Conservation (phyloP, 2,797 vertebrate species). For the Alauda arvensis region DNA sequence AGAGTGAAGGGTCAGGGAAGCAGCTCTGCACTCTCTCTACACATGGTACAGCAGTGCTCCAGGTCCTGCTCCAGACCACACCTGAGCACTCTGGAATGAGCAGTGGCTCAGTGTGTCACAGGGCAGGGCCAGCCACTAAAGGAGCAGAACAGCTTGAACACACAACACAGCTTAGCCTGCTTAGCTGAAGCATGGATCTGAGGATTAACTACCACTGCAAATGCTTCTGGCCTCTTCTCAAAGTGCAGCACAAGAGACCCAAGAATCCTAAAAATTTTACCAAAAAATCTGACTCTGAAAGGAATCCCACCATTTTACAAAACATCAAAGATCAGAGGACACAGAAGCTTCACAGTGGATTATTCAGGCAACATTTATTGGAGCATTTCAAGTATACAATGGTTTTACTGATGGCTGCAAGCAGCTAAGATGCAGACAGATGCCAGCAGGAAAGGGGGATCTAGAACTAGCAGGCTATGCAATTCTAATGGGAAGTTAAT, state of each 20-base stretch:
- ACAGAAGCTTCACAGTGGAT: slow-evolving; percentile 4
- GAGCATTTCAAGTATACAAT: slow-evolving; percentile 54
- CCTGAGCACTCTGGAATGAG: not conserved
- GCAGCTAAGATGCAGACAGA: slow-evolving; percentile 23
- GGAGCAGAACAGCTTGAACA: not conserved
- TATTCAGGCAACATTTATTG: slow-evolving; percentile 58
- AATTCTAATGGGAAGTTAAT: not conserved
- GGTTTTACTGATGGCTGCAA: slow-evolving; percentile 9
- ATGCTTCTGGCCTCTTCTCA: not conserved
- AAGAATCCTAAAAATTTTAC: not conserved
- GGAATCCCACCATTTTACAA: not conserved
- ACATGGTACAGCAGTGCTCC: not conserved
- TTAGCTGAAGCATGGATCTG: not conserved
- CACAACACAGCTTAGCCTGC: not conserved
- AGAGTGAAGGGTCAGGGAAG: not conserved
- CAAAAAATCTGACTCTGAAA: not conserved
- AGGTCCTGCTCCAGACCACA: not conserved
- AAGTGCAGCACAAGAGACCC: not conserved
- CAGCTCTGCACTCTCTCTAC: not conserved
- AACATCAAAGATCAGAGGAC: not conserved
- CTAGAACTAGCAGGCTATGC: not conserved
- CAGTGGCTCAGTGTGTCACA: not conserved
- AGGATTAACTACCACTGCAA: not conserved
- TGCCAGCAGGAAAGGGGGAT: slow-evolving; percentile 10
- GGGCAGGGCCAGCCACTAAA: not conserved